Evolutionary conservation across 2,888 invertebrate species (phyloP), one percentile per base, ranked within the genome.

Genomic region (Tupiocoris notatus): DNA sequence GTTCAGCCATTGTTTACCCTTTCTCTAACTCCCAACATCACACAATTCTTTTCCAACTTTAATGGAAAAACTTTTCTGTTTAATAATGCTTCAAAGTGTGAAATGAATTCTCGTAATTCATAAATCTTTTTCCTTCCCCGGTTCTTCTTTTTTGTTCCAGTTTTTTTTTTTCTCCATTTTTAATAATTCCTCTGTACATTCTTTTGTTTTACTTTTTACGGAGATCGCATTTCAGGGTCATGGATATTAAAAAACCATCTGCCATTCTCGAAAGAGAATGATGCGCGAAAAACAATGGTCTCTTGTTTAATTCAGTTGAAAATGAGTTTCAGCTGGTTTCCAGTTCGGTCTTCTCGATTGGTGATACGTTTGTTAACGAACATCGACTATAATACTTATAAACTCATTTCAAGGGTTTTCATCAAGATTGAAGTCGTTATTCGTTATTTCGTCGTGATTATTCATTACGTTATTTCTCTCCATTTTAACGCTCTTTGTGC

Each of bases 71-170:
- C 67, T 67, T 67, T 67, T 21, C 67, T 57, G 57, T 67, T 67
- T 67, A 67, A 57, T 67, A 67, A 67, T 57, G 67, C 56, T 23
- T 67, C 67, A 67, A 56, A 67, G 67, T 67, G 67, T 67, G 67
- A 67, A 57, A 67, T 67, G 57, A 67, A 67, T 67, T 67, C 67
- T 67, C 67, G 67, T 67, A 66, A 66, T 66, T 66, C 66, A 66
- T 66, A 67, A 67, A 21, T 67, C 21, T 57, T 67, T 67, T 57
- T 67, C 56, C 57, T 20, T 23, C 56, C 56, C 57, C n/a, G n/a
- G n/a, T n/a, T 22, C 22, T 57, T 56, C 17, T 20, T 57, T 24
- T 57, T 21, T 12, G 39, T 39, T 39, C 39, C 6, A 7, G 39
- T 56, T 67, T 64, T 64, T 67, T 57, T 57, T 20, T 56, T 67